These are phyloP conservation scores for Isurus oxyrinchus DNA, from an alignment of 2,113 vertebrate species.

Conservation along the genomic window DNA sequence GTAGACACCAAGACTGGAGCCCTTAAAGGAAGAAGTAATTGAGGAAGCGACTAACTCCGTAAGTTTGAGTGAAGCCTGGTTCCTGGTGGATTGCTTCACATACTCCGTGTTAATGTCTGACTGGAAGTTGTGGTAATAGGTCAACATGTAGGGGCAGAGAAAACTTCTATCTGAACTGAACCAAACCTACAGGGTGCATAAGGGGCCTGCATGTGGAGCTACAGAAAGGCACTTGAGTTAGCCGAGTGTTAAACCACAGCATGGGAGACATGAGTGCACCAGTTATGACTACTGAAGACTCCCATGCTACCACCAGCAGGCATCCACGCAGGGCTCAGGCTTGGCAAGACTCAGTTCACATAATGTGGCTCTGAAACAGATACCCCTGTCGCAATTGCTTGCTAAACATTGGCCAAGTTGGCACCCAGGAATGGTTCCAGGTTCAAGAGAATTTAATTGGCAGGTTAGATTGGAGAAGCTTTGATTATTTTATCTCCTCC, in stretches of 20 bases:
- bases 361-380: neutral
- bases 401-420: neutral
- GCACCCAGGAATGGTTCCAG: neutral
- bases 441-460: too few relatives aligned
- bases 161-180: neutral
- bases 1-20: conserved; percentile 79
- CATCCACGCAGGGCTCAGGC: neutral
- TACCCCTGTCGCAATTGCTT: neutral
- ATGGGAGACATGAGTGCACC: neutral
- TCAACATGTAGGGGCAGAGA: neutral
- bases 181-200: neutral
- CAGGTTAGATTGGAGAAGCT: too few relatives aligned
- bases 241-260: neutral
- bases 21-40: conserved; percentile 66
- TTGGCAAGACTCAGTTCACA: neutral
- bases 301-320: neutral
- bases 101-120: neutral
- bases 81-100: neutral
- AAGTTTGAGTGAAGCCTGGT: conserved; percentile 47
- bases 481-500: too few relatives aligned
- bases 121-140: too few relatives aligned
- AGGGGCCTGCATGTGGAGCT: neutral
- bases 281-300: neutral
- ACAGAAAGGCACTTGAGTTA: neutral
- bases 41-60: conserved; percentile 69